Percentiles rank a stretch among this genome's conserved stretches.
These are phyloP conservation scores for Acromyrmex heyeri DNA, from an alignment of 1,140 invertebrate genomes.

Conservation along the genomic window DNA sequence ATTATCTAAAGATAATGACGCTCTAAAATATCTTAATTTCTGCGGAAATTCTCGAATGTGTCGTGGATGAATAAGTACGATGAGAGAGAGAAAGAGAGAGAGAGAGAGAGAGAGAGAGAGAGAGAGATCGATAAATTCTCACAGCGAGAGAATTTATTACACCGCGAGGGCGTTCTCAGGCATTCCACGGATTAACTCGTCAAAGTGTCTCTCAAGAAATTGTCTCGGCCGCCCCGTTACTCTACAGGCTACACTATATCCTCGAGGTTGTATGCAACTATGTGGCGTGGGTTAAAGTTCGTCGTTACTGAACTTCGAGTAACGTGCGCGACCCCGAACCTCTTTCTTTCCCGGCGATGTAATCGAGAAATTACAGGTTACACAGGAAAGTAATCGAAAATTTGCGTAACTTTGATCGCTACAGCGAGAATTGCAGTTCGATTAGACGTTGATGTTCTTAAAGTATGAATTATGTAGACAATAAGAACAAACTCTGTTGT, in stretches of 20 bases:
- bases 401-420: neutral
- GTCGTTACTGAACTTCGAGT: constrained; percentile 16
- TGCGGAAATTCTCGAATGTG: constrained; percentile 38
- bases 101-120: neutral
- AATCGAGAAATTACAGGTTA: constrained; percentile 4
- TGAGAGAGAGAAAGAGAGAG: neutral
- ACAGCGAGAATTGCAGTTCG: neutral
- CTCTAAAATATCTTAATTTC: constrained; percentile 55
- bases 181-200: constrained; percentile 64
- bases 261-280: constrained; percentile 53
- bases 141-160: constrained; percentile 40
- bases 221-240: constrained; percentile 11
- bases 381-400: constrained; percentile 23
- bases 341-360: no score
- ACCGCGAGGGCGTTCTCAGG: constrained; percentile 7
- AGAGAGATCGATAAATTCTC: constrained; percentile 34
- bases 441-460: neutral
- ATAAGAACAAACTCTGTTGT: neutral
- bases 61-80: neutral
- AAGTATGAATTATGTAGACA: neutral
- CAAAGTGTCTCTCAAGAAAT: constrained; percentile 66
- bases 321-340: neutral
- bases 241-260: constrained; percentile 1
- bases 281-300: constrained; percentile 22
- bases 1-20: constrained; percentile 42